Evolutionary conservation across 2,113 vertebrate species (phyloP).

Genomic region (Regulus satrapa): DNA sequence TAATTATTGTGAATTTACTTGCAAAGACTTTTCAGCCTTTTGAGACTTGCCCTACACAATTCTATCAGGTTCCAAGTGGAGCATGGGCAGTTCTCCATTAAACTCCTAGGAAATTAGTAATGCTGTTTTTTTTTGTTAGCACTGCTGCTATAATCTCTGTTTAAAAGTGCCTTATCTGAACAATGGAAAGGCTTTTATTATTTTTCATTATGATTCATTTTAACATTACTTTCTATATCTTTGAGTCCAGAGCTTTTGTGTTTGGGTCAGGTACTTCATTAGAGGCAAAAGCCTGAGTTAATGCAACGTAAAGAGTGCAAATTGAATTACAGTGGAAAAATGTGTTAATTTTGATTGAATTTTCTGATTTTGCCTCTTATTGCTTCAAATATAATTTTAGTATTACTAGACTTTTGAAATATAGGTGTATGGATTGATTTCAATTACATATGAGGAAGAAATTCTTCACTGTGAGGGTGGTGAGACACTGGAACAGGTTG

Average conservation of each 20-base stretch:
- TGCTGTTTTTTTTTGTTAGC: background rate
- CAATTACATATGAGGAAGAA: background rate
- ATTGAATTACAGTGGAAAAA: background rate
- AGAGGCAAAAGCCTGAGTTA: background rate
- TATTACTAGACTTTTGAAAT: background rate
- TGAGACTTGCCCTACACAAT: constrained; percentile 25
- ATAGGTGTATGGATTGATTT: background rate
- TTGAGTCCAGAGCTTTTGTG: background rate
- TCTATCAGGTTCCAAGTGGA: background rate
- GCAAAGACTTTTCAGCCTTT: constrained; percentile 18
- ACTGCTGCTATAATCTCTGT: background rate
- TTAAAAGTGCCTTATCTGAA: background rate
- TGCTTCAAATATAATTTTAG: background rate
- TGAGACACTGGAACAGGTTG: background rate
- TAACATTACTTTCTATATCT: background rate
- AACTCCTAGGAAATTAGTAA: background rate
- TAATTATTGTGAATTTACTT: constrained; percentile 51
- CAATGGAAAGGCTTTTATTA: background rate
- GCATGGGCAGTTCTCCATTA: background rate
- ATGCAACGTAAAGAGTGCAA: background rate
- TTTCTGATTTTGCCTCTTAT: background rate
- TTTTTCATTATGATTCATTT: background rate
- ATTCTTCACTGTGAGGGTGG: background rate
- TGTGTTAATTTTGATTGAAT: background rate
- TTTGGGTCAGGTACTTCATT: background rate